Conservation (phyloP, 2,113 vertebrate genomes). For the Zonotrichia leucophrys region DNA sequence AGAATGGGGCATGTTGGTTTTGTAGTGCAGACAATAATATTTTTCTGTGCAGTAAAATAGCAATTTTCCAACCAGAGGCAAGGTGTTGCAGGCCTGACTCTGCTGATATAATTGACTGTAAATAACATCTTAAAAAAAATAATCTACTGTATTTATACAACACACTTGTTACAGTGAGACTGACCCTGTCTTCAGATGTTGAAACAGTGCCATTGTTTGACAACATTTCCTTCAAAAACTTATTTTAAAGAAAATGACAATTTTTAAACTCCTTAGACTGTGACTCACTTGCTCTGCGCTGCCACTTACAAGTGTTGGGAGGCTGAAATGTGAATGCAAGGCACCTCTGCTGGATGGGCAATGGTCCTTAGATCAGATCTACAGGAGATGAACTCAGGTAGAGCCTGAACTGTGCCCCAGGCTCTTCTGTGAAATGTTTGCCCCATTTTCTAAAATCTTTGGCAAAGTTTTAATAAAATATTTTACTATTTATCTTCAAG, state of each 20-base stretch:
- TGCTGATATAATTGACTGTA: neutral
- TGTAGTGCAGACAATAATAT: neutral
- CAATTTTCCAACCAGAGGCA: neutral
- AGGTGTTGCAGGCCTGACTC: neutral
- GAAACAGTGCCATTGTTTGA: too few relatives aligned
- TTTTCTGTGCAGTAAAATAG: neutral
- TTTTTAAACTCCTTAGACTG: neutral
- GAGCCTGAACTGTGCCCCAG: neutral
- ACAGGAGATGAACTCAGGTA: neutral
- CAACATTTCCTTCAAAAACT: neutral
- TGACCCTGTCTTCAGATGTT: neutral
- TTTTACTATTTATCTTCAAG: neutral
- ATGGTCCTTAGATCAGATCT: neutral
- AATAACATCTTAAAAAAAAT: neutral
- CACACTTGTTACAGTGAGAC: neutral
- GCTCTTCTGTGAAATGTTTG: neutral
- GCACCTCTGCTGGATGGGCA: neutral
- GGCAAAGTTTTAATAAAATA: neutral
- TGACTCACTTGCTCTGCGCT: neutral
- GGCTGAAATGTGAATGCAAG: neutral
- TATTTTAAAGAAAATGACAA: neutral
- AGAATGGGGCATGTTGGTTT: neutral
- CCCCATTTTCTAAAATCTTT: neutral
- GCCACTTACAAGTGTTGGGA: neutral
- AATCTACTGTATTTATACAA: neutral